Evolutionary conservation across 2,113 vertebrate species (phyloP).

Genomic region (Arvicanthis niloticus): DNA sequence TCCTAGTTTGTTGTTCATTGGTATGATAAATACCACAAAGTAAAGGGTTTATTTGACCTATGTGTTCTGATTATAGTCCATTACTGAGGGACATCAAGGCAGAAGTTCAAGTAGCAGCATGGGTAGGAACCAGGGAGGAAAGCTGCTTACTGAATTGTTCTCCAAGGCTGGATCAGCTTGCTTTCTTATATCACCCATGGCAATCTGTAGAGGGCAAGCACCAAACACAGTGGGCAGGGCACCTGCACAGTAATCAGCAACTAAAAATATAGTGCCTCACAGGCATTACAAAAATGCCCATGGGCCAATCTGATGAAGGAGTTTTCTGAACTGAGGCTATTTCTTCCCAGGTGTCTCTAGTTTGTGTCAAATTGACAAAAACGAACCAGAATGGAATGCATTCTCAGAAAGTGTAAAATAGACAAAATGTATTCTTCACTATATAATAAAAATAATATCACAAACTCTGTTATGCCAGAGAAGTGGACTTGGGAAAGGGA

Average conservation of each 20-base stretch:
- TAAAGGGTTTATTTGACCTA: not conserved
- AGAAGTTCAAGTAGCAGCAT: not conserved
- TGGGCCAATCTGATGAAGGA: not conserved
- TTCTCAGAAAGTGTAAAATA: not conserved
- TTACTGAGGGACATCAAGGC: not conserved
- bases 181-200: not conserved
- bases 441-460: not conserved
- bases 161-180: not conserved
- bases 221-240: not conserved
- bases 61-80: not conserved
- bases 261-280: not conserved
- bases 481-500: constrained; percentile 38
- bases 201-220: not conserved
- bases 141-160: not conserved
- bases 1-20: not conserved
- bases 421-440: not conserved
- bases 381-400: not conserved
- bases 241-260: too few relatives aligned
- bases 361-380: not conserved
- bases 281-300: not conserved
- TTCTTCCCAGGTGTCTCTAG: not conserved
- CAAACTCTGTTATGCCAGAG: not conserved
- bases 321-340: not conserved
- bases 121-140: not conserved
- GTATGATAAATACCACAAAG: not conserved